Base-by-base conservation (phyloP, 2,888 invertebrate genomes). In the Drosophila fulvimacula region DNA sequence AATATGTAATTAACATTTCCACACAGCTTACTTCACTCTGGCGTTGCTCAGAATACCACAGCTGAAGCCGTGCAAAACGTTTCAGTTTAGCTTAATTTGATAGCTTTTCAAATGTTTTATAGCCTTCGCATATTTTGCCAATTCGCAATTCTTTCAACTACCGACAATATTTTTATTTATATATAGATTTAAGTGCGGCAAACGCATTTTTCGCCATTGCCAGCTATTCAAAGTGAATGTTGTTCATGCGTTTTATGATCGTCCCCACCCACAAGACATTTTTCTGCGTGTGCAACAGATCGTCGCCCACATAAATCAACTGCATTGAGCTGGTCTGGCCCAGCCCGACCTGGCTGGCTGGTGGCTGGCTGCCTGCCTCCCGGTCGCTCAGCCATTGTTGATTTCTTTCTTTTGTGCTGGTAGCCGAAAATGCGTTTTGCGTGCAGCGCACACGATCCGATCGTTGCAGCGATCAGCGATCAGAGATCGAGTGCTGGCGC, bases 271-370 rank as follows among this genome's bases (percentile, higher is more conserved):
- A 72, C 60, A 66, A 77, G 57, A 56, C 62, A 66, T 56, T 66
- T 76, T 51, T 60, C 17, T 32, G 34, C 21, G 63, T 58, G 53
- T 52, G 32, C 55, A 57, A 57, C 44, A 48, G 60, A 48, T 59
- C 68, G 79, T 69, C 88, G 88, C 86, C 88, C 86, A 83, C 82
- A 83, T 83, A 83, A 83, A 88, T 83, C 88, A 82, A 87, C 66
- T 72, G 36, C 11, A 24, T 56, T 58, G 70, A 66, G 59, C 60
- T 79, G 62, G 68, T 64, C 72, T 61, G 65, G 56, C 55, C 63
- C 56, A 56, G 62, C 42, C 65, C 38, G 53, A 39, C 51, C 48
- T 61, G 64, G 51, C 62, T 36, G 21, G 34, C 32, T 49, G 17
- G 6, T 49, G 6, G 7, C 13, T 49, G 13, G 5, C 9, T 51